Evolutionary conservation across 2,888 invertebrate genomes (phyloP), one percentile per base, ranked within the genome.

Genomic region (Tenodera sinensis): DNA sequence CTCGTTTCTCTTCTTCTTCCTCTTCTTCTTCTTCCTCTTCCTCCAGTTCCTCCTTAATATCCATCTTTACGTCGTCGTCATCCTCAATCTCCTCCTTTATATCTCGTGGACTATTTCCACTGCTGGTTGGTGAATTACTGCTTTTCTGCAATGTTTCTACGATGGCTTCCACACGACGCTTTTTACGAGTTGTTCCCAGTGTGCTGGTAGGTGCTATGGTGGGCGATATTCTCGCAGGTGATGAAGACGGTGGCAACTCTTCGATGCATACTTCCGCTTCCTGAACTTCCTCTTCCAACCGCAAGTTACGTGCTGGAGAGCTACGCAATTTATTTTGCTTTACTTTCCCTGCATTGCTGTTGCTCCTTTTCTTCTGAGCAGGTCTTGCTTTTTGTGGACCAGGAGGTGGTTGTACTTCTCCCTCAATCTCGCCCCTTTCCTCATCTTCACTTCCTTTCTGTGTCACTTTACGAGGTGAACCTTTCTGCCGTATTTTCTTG

Each of bases 111-210:
- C 27, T 84, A 12, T 81, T 86, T 4, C 54, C 54, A 28, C 87
- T 83, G 25, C 34, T 83, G 20, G 14, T 30, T 7, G 87, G 87
- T 34, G 87, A 87, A 9, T 42, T 83, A 30, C 82, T 88, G 28
- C 86, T 89, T 83, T 90, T 90, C 28, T 90, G 90, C 54, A 90
- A 88, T 8, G 89, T 87, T 85, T 90, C 90, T n/a, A 90, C 90
- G 83, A 90, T 90, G 27, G 90, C 90, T 85, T 90, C 90, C 82
- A 90, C 90, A 34, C 90, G 30, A 28, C 88, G 85, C 83, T 90
- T 90, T 88, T 91, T 90, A 28, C 85, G 84, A 28, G 88, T 84
- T 84, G 87, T 42, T 28, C 86, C 89, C 28, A 84, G 34, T 54
- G 25, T 54, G 28, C 20, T 28, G 20, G 47, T 30, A 25, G 28